These are phyloP conservation scores for Lanius ludovicianus DNA, from an alignment of 2,113 vertebrate species.

Conservation along the genomic window DNA sequence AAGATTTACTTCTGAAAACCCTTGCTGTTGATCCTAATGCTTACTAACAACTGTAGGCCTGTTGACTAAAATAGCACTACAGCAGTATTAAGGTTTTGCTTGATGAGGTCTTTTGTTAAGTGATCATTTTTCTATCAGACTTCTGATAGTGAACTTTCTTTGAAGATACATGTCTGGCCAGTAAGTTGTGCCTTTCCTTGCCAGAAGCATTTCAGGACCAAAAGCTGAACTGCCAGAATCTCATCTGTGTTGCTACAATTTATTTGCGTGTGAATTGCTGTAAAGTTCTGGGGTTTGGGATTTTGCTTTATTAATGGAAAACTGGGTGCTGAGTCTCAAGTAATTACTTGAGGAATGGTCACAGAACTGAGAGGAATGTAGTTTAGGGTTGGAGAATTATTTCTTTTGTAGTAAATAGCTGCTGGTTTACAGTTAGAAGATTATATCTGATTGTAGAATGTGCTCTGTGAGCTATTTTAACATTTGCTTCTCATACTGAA, in stretches of 20 bases:
- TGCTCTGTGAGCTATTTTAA: background rate
- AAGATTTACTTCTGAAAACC: background rate
- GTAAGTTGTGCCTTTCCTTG: background rate
- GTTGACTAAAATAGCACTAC: background rate
- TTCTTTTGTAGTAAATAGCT: background rate
- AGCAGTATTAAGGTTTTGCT: background rate
- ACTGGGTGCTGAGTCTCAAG: background rate
- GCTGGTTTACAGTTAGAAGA: background rate
- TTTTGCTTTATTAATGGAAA: background rate
- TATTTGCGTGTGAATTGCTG: background rate
- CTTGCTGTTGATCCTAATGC: background rate
- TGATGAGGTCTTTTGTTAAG: constrained; percentile 7
- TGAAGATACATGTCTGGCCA: background rate
- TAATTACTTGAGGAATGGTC: background rate
- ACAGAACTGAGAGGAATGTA: background rate
- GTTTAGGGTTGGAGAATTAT: background rate
- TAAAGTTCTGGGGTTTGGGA: background rate
- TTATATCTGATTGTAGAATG: background rate
- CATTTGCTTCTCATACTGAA: background rate
- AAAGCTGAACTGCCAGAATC: background rate
- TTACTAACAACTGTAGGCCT: background rate
- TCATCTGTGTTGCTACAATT: background rate
- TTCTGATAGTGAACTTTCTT: background rate
- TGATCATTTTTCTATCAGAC: background rate
- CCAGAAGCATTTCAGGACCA: background rate